Conservation (phyloP, 1,140 invertebrate genomes). For the Heterodera carotae region DNA sequence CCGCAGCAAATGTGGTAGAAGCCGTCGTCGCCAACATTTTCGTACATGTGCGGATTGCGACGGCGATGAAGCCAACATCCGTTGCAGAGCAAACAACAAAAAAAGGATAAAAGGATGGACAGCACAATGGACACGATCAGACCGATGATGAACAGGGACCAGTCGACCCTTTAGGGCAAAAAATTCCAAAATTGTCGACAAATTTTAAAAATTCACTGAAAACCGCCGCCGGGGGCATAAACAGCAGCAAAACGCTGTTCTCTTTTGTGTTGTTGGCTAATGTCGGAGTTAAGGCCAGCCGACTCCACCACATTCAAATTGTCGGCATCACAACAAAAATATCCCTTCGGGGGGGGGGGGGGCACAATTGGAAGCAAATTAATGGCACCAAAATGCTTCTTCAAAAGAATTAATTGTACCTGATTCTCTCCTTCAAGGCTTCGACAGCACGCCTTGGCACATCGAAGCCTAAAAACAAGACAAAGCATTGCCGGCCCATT, state of each 20-base stretch:
- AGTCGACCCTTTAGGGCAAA: conserved; percentile 41
- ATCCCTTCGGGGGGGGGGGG: conserved; percentile 28
- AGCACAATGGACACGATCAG: conserved; percentile 49
- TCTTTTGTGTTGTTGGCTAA: background rate
- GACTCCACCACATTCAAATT: background rate
- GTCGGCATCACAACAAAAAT: conserved; percentile 40
- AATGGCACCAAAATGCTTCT: background rate
- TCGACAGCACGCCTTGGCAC: conserved; percentile 38
- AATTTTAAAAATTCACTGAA: conserved; percentile 35
- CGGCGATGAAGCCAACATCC: conserved; percentile 52
- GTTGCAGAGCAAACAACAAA: conserved; percentile 45
- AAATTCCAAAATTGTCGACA: background rate
- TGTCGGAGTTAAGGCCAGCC: background rate
- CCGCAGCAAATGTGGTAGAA: conserved; percentile 52
- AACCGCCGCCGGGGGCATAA: conserved; percentile 27
- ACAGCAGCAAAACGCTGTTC: conserved; percentile 36
- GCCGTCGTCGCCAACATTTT: conserved; percentile 43
- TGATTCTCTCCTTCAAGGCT: conserved; percentile 32
- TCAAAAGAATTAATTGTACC: conserved; percentile 12
- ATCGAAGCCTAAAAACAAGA: conserved; percentile 18
- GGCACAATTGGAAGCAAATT: background rate
- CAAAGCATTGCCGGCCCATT: background rate
- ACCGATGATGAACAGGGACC: conserved; percentile 41
- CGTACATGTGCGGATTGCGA: conserved; percentile 47
- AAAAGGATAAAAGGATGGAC: conserved; percentile 41